A percentile compares a stretch with the other conserved stretches of the same genome.
Conservation (phyloP, 2,797 vertebrate species). For the Schizopygopsis pylzovi region DNA sequence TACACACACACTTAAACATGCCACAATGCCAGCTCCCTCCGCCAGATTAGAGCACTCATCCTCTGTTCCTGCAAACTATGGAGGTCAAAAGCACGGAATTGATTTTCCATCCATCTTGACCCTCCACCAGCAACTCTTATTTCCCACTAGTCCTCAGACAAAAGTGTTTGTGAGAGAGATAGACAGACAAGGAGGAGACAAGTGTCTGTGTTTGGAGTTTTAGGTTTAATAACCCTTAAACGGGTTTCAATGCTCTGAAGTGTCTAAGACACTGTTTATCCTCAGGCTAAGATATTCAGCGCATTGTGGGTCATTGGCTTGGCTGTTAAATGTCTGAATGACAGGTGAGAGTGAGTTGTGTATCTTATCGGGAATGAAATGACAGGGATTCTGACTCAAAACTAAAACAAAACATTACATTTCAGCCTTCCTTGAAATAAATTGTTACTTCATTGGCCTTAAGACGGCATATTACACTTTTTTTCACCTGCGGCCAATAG, state of each 20-base stretch:
- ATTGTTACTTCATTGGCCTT: neutral
- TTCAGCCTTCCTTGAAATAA: neutral
- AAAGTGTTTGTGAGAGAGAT: conserved; percentile 13
- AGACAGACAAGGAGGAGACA: neutral
- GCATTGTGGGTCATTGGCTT: conserved; percentile 9
- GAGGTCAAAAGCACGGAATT: conserved; percentile 24
- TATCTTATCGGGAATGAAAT: neutral
- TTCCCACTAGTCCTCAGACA: conserved; percentile 23
- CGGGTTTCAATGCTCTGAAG: neutral
- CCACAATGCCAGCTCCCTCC: conserved; percentile 11
- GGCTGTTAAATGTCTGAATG: conserved; percentile 9
- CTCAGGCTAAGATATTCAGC: conserved; percentile 4
- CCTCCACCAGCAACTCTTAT: conserved; percentile 36
- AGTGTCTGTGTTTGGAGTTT: neutral
- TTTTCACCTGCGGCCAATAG: neutral
- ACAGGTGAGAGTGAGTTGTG: conserved; percentile 33
- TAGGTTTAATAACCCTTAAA: conserved; percentile 31
- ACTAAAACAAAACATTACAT: neutral
- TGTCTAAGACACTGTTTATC: conserved; percentile 12
- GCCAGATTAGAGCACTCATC: neutral
- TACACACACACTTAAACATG: conserved; percentile 28
- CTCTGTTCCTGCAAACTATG: neutral
- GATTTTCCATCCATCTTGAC: conserved; percentile 16
- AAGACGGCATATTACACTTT: neutral
- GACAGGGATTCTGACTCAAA: neutral